Base-by-base conservation (phyloP, 2,888 invertebrate species). In the Pheosia tremula region DNA sequence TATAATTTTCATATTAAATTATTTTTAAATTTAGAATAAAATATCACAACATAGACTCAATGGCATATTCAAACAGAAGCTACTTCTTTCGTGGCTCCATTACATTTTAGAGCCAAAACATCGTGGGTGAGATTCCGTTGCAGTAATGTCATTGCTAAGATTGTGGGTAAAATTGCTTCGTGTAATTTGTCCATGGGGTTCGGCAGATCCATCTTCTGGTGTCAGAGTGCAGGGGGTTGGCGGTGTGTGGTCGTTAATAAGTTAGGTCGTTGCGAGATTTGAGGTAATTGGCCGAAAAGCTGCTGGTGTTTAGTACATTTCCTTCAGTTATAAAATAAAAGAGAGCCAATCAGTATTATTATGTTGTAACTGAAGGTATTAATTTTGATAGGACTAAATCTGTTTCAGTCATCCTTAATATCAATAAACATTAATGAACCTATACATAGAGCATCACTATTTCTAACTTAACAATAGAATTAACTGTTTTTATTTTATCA, bases 81-180 rank as follows among this genome's bases (percentile, higher is more conserved):
- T 41, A 53, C 41, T 11, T 9, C 11, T 50, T 58, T 78, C 73
- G 61, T 78, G 76, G 43, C 69, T 87, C 72, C 60, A 55, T 56
- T 67, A 78, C 77, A 84, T 77, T 84, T 84, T 81, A 77, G 78
- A 83, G 73, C 76, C 74, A 77, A 78, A 84, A 83, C 80, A 79
- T 79, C 74, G 81, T 78, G 84, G 84, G 82, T 79, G 83, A 85
- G 83, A 90, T 87, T 86, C 86, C 87, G 74, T 74, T 83, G 86
- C 85, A 86, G 82, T 89, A 89, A 89, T 89, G 86, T 86, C 86
- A 83, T 89, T 88, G 85, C 88, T 83, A 86, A 88, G 88, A 87
- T 89, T 88, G 86, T 84, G 85, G 86, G 83, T 81, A 82, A 86
- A 90, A 92, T 92, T 91, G 89, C 88, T 91, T 86, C 82, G 86